A percentile compares a stretch with the other conserved stretches of the same genome.
Evolutionary conservation across 2,888 invertebrate genomes (phyloP).

Genomic region (Cryptops parisi): DNA sequence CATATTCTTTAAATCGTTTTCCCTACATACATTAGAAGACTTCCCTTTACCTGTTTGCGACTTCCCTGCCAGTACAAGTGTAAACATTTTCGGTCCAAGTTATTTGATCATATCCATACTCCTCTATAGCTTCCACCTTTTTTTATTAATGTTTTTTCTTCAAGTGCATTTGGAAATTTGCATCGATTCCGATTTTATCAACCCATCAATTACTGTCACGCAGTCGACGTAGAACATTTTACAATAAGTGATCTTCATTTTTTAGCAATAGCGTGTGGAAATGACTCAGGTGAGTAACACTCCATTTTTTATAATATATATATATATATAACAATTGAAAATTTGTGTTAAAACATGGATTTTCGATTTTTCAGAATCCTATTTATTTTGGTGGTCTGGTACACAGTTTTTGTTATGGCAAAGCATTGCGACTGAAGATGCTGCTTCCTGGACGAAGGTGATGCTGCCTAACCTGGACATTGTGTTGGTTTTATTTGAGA

Average conservation of each 20-base stretch:
- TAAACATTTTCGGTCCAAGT: too few species aligned
- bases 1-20: too few species aligned
- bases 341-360: too few species aligned
- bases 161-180: not conserved
- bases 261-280: not conserved
- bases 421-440: not conserved
- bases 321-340: too few species aligned
- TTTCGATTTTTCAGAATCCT: not conserved
- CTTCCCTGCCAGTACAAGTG: too few species aligned
- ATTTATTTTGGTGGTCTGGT: conserved; percentile 4
- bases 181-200: not conserved
- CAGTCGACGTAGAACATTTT: not conserved
- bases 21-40: too few species aligned
- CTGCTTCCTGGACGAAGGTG: not conserved
- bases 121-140: too few species aligned
- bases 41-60: too few species aligned
- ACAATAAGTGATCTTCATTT: conserved; percentile 8
- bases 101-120: too few species aligned
- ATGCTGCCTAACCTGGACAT: not conserved
- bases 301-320: too few species aligned
- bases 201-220: not conserved
- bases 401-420: conserved; percentile 4
- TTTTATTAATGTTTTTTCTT: too few species aligned
- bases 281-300: not conserved
- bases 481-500: not conserved